These are phyloP conservation scores for Kryptopterus vitreolus DNA, from an alignment of 2,797 vertebrate species.

Conservation along the genomic window DNA sequence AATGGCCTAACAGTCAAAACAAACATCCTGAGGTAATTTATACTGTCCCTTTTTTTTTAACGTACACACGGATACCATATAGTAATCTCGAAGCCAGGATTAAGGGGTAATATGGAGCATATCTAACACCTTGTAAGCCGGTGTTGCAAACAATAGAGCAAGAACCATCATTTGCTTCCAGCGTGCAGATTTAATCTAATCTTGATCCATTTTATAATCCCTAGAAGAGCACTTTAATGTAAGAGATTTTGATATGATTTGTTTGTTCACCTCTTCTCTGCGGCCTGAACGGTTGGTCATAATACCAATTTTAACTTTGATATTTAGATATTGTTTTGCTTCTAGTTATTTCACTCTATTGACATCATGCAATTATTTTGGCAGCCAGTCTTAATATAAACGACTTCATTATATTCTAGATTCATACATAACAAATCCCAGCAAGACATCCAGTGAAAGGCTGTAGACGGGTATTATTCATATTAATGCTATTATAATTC, in stretches of 20 bases:
- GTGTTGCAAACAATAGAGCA: background rate
- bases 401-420: background rate
- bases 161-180: background rate
- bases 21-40: constrained; percentile 80
- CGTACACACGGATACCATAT: constrained; percentile 60
- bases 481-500: background rate
- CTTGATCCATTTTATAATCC: background rate
- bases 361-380: background rate
- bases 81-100: constrained; percentile 64
- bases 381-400: background rate
- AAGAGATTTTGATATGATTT: background rate
- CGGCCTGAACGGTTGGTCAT: too few species aligned
- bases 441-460: too few species aligned
- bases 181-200: background rate
- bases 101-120: constrained; percentile 79
- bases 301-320: background rate
- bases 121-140: constrained; percentile 59
- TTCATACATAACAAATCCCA: too few species aligned
- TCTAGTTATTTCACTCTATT: background rate
- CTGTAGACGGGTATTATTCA: background rate
- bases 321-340: background rate
- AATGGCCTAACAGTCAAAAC: constrained; percentile 68
- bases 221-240: background rate
- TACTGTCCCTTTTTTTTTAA: constrained; percentile 79
- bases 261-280: background rate